phyloP scores from a whole-genome alignment of 2,797 vertebrate genomes.

The Cuculus canorus region DNA sequence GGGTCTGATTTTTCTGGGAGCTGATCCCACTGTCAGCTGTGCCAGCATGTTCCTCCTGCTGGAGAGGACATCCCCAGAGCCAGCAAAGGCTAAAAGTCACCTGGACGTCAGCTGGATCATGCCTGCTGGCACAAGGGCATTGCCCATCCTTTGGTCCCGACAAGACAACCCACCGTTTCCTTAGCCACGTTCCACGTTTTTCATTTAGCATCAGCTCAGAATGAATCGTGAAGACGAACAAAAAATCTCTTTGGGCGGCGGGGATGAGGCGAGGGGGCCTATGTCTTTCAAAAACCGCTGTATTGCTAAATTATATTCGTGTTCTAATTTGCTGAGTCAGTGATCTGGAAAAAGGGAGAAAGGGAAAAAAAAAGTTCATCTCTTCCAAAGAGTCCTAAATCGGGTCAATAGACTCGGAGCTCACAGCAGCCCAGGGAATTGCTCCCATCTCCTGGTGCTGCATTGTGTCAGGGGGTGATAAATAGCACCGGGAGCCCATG shows the following conservation, averaged over 20 bases:
- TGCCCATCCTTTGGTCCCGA: background rate
- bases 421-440: background rate
- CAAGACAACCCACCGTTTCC: background rate
- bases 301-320: conserved; percentile 77
- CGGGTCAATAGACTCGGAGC: conserved; percentile 43
- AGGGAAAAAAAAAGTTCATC: conserved; percentile 61
- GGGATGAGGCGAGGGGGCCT: conserved; percentile 28
- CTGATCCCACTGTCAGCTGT: background rate
- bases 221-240: conserved; percentile 47
- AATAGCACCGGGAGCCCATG: background rate
- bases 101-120: fast-evolving
- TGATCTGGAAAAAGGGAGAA: conserved; percentile 75
- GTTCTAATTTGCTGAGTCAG: conserved; percentile 77
- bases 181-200: conserved; percentile 3
- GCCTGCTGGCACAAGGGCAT: background rate
- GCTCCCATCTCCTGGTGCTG: background rate
- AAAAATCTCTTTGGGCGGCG: conserved; percentile 43
- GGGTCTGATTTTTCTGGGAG: background rate
- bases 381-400: conserved; percentile 66
- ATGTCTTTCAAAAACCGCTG: conserved; percentile 68
- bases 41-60: fast-evolving
- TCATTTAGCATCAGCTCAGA: conserved; percentile 65
- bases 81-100: background rate
- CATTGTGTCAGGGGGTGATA: background rate
- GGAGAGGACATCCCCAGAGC: background rate